Evolutionary conservation across 2,113 vertebrate species (phyloP).

Genomic region (Proterorhinus semilunaris): DNA sequence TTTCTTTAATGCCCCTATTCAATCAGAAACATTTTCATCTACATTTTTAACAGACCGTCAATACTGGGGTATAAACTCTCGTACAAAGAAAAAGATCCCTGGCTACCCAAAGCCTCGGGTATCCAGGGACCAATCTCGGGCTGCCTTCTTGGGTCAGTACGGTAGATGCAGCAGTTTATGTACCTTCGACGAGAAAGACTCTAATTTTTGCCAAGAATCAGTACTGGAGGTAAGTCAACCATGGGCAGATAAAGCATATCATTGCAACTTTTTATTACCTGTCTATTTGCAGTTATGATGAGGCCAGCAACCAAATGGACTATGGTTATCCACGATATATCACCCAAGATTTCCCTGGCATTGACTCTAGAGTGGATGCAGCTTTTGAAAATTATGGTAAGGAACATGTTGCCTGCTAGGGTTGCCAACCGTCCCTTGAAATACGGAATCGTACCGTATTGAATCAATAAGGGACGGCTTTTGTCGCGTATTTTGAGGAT

Average conservation of each 20-base stretch:
- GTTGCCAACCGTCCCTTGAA: too few species aligned
- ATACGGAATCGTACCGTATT: too few species aligned
- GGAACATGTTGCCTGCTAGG: constrained; percentile 11
- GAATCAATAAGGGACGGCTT: too few species aligned
- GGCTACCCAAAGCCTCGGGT: constrained; percentile 69
- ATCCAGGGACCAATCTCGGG: constrained; percentile 64
- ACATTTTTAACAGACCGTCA: constrained; percentile 53
- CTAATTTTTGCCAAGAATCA: constrained; percentile 63
- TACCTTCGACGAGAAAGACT: constrained; percentile 40
- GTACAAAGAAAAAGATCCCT: constrained; percentile 34
- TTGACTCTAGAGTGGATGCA: constrained; percentile 72
- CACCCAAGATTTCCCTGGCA: constrained; percentile 49
- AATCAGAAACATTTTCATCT: background rate
- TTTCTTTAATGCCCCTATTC: background rate
- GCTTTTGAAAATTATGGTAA: constrained; percentile 71
- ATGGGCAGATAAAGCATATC: background rate
- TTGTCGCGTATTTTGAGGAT: too few species aligned
- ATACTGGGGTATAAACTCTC: constrained; percentile 64
- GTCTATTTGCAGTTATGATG: constrained; percentile 60
- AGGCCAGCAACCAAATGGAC: constrained; percentile 55
- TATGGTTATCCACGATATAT: constrained; percentile 59
- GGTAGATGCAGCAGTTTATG: constrained; percentile 70
- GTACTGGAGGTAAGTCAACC: constrained; percentile 70
- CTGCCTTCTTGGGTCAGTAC: constrained; percentile 63
- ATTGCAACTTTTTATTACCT: background rate